Percentiles rank a stretch among this genome's conserved stretches.
Conservation (phyloP, 53 echinoderm and acorn worm genomes). For the Patiria pectinifera region DNA sequence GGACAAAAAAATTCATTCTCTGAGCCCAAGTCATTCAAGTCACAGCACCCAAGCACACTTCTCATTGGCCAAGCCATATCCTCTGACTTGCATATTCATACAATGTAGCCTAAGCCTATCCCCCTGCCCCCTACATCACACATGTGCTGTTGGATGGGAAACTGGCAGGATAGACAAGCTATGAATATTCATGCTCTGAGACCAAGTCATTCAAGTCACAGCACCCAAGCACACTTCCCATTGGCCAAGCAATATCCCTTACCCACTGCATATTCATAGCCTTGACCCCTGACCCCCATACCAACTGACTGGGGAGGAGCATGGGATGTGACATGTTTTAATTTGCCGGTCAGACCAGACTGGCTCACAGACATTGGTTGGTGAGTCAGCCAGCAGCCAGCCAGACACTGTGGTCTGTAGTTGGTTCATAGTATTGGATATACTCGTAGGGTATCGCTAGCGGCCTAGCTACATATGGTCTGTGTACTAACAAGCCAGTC, state of each 20-base stretch:
- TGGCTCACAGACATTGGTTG: conserved; percentile 20
- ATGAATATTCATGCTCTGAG: conserved; percentile 21
- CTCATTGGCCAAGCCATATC: too few species aligned
- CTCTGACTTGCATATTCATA: too few species aligned
- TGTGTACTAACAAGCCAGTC: neutral
- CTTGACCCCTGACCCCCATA: conserved; percentile 26
- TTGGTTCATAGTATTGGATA: neutral
- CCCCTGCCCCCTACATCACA: too few species aligned
- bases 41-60: too few species aligned
- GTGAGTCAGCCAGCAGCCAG: conserved; percentile 23
- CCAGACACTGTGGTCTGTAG: neutral
- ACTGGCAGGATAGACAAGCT: too few species aligned
- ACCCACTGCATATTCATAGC: conserved; percentile 46
- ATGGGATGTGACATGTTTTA: conserved; percentile 54
- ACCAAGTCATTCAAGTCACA: neutral
- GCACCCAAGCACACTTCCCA: neutral
- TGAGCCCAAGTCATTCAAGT: too few species aligned
- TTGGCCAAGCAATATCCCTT: neutral
- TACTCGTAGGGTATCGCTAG: neutral
- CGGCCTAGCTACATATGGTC: conserved; percentile 14
- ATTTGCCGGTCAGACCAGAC: conserved; percentile 41
- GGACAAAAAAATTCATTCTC: too few species aligned
- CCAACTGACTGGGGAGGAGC: conserved; percentile 9
- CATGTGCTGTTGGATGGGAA: too few species aligned
- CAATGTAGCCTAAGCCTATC: too few species aligned